Base-by-base conservation (phyloP, 2,888 invertebrate genomes). In the Ormyrus thymus region DNA sequence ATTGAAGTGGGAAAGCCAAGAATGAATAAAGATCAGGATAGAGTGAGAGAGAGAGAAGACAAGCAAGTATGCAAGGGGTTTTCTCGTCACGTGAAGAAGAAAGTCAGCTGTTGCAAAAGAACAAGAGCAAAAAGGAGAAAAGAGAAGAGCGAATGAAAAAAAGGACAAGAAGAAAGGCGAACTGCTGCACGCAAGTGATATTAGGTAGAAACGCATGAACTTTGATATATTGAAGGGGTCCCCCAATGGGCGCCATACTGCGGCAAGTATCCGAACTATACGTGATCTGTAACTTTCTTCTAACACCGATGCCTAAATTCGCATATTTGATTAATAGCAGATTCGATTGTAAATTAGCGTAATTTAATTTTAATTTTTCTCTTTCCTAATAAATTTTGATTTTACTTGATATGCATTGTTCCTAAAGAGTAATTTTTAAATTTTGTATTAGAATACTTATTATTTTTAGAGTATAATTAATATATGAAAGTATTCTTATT, bases 201-300 rank as follows among this genome's bases (percentile, higher is more conserved):
- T 89, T 88, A 89, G 88, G 88, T 89, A 71, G 87, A 86, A 88
- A 89, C 88, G 88, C 88, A 89, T 89, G 88, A 90, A 89, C 89
- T 89, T 88, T 90, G 89, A 90, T 89, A 89, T 89, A 89, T 89
- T 88, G 85, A 84, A 83, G 83, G 48, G 48, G 69, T 48, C 46
- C 10, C 66, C 11, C 61, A 76, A 66, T 83, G 83, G 86, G 87
- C 88, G 86, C 88, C 89, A 89, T 88, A 83, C 87, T 87, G 87
- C 86, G 88, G 87, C 87, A 89, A 89, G 89, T 88, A 88, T 88
- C 87, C 86, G 84, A 88, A 88, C 87, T 87, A 88, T 88, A 89
- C 89, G 89, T 89, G 89, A 89, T 86, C 88, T 86, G 89, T 87
- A 89, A 88, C 87, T 89, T 89, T 87, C 83, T 80, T 79, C 84